Conservation (phyloP, 2,888 invertebrate species). For the Metallyticus violacea region DNA sequence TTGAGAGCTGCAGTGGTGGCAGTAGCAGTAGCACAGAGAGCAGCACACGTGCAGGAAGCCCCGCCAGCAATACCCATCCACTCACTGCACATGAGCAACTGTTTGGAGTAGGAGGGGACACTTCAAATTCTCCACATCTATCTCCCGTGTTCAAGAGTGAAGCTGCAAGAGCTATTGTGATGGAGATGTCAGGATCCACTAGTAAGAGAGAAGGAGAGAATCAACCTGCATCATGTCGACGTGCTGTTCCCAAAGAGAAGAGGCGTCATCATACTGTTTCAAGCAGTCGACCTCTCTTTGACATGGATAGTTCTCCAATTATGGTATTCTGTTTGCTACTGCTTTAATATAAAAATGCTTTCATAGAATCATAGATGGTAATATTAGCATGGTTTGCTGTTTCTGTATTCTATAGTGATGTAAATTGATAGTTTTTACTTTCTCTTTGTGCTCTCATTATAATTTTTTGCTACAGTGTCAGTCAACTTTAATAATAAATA, state of each 20-base stretch:
- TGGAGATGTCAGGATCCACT: conserved; percentile 61
- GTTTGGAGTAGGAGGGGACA: conserved; percentile 38
- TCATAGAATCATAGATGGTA: not conserved
- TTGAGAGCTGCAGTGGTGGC: conserved; percentile 31
- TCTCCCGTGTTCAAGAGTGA: conserved; percentile 84
- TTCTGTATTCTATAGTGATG: not conserved
- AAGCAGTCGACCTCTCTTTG: conserved; percentile 49
- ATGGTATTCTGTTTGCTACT: conserved; percentile 9
- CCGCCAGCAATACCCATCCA: conserved; percentile 35
- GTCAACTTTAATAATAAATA: not conserved
- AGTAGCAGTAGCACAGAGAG: conserved; percentile 30
- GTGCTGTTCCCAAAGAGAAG: conserved; percentile 75
- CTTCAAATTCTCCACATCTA: conserved; percentile 54
- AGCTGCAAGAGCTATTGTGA: conserved; percentile 81
- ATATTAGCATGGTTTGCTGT: not conserved
- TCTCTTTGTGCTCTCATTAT: not conserved
- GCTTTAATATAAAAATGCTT: not conserved
- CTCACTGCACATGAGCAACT: conserved; percentile 43
- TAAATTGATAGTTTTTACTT: too few species aligned
- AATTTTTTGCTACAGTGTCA: not conserved
- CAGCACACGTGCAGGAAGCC: conserved; percentile 39
- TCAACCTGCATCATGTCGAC: conserved; percentile 37
- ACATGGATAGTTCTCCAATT: conserved; percentile 38
- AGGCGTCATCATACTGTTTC: conserved; percentile 84
- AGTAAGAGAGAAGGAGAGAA: not conserved